phyloP scores from a whole-genome alignment of 2,797 vertebrate genomes.

The Typhlichthys subterraneus region DNA sequence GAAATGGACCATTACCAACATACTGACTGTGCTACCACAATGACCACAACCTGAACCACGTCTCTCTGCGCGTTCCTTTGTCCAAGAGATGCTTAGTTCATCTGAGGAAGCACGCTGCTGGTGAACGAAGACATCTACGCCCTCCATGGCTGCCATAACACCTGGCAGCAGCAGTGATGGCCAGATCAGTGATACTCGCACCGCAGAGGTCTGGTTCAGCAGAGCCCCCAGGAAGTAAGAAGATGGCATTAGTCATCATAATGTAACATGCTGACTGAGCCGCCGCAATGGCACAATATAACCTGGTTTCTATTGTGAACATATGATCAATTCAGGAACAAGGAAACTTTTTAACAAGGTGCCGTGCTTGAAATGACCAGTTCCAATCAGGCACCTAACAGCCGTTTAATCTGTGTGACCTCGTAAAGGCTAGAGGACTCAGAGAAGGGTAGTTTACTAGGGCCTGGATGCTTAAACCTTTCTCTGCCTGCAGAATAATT shows the following conservation, averaged over 20 bases:
- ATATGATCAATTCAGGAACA: no score
- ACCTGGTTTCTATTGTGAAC: no score
- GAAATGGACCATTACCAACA: conserved; percentile 92
- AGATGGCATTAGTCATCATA: no score
- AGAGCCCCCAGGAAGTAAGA: no score
- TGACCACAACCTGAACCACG: conserved; percentile 26
- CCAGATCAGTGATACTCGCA: no score
- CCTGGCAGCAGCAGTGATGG: no score
- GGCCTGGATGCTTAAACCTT: conserved; percentile 25
- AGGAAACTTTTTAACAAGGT: conserved; percentile 16
- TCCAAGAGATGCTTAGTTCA: not conserved
- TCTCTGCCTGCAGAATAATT: conserved; percentile 23
- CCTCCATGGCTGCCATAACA: not conserved
- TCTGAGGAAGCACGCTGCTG: not conserved
- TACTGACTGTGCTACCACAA: conserved; percentile 76
- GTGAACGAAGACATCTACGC: conserved; percentile 2
- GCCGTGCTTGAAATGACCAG: conserved; percentile 21
- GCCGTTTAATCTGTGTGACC: conserved; percentile 41
- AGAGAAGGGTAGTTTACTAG: conserved; percentile 21
- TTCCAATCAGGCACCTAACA: conserved; percentile 44
- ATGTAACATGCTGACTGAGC: conserved; percentile 17
- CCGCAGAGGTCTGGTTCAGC: no score
- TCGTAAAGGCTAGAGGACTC: conserved; percentile 32
- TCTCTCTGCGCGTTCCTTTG: not conserved
- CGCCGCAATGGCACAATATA: no score